Conservation (phyloP, 2,113 vertebrate genomes). For the Chrysemys picta region DNA sequence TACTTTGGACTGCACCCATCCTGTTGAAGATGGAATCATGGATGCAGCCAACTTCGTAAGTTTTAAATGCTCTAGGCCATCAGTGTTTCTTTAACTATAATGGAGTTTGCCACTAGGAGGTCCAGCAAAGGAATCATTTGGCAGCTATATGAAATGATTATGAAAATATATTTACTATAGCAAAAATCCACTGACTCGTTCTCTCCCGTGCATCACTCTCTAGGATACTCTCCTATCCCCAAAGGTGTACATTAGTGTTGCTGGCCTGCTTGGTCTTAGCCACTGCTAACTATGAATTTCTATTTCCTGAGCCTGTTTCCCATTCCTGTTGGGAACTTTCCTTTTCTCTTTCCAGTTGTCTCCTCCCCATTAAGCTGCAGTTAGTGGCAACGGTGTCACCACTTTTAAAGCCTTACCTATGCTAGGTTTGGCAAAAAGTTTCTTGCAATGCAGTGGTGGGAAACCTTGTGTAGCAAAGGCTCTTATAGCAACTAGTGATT, state of each 20-base stretch:
- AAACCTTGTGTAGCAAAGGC: not conserved
- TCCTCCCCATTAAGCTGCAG: not conserved
- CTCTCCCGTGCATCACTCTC: not conserved
- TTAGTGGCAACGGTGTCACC: not conserved
- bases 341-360: not conserved
- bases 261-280: fast-evolving
- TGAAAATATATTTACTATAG: not conserved
- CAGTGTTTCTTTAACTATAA: fast-evolving
- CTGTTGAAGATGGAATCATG: slow-evolving; percentile 99
- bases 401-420: too few species aligned
- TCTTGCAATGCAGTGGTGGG: not conserved
- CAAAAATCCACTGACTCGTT: not conserved
- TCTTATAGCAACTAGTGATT: fast-evolving
- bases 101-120: fast-evolving
- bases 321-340: not conserved
- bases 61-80: not conserved
- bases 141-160: too few species aligned
- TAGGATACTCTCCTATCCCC: fast-evolving
- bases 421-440: too few species aligned
- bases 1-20: slow-evolving; percentile 97
- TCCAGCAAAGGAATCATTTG: fast-evolving
- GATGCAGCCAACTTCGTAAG: slow-evolving; percentile 98
- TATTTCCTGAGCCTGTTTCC: not conserved
- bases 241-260: fast-evolving
- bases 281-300: not conserved